A percentile compares a stretch with the other conserved stretches of the same genome.
Evolutionary conservation across 2,797 vertebrate species (phyloP).

Genomic region (Neosilurus hyrtlii): DNA sequence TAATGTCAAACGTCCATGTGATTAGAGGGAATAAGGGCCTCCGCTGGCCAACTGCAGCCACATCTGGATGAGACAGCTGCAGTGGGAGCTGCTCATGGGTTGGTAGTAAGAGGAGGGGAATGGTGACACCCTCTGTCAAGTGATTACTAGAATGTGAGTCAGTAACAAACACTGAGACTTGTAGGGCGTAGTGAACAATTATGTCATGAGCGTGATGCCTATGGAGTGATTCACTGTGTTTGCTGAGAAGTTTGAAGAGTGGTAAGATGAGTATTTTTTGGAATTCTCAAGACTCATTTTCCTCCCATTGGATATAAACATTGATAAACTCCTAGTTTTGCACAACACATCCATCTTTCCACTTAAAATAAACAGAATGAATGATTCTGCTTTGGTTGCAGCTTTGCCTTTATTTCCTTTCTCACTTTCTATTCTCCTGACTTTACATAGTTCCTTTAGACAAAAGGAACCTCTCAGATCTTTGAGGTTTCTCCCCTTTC

Average conservation of each 20-base stretch:
- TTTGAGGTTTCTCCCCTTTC: constrained; percentile 8
- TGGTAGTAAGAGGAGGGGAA: constrained; percentile 36
- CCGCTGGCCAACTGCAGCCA: constrained; percentile 45
- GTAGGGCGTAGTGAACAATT: constrained; percentile 30
- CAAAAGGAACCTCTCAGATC: background rate
- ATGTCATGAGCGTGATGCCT: constrained; percentile 36
- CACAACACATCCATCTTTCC: background rate
- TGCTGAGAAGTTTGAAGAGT: background rate
- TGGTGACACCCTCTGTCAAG: constrained; percentile 24
- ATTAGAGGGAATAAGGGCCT: constrained; percentile 24
- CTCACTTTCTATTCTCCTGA: constrained; percentile 50
- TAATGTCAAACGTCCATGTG: constrained; percentile 30
- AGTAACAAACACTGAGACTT: constrained; percentile 46
- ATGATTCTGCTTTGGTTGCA: constrained; percentile 34
- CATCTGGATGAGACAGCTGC: constrained; percentile 60
- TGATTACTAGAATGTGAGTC: constrained; percentile 49
- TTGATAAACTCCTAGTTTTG: constrained; percentile 21
- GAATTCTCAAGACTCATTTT: background rate
- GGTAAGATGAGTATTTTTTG: background rate
- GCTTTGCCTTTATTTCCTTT: constrained; percentile 28
- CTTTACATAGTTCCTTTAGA: constrained; percentile 33
- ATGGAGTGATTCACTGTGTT: background rate
- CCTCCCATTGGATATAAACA: constrained; percentile 7
- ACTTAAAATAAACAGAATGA: background rate
- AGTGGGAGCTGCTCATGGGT: constrained; percentile 53